Evolutionary conservation across 2,113 vertebrate species (phyloP), one percentile per base, ranked within the genome.

Genomic region (Podarcis raffonei): DNA sequence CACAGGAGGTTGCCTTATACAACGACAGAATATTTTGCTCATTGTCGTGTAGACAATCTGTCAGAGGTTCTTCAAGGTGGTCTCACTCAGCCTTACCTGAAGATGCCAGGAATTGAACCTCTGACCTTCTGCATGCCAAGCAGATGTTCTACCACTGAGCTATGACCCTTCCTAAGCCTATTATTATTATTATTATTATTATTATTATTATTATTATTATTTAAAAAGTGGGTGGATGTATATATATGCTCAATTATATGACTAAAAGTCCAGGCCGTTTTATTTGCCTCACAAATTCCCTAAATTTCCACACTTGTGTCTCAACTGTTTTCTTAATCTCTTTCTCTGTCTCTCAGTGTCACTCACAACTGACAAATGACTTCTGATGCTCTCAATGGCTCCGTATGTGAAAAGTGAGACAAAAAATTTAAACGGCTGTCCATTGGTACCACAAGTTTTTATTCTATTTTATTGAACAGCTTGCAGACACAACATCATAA

Each of bases 281-380:
- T 32, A 7, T 37, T 27, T 65, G 57, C 13, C 57, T 85, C 35
- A 25, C 39, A 62, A 37, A 25, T 9, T 2, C 22, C 35, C 25
- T 65, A 62, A 37, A 25, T 6, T 2, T 27, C 16, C 2, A 7
- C 4, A 0, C 12, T 59, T 15, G 1, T 22, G 15, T 59, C 6
- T 22, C 0, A 0, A 2, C n/a, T 72, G 3, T 62, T 62, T 62
- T 53, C 48, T 53, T 12, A 53, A 62, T 62, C 59, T 62, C 59
- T 62, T 62, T 20, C 15, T 42, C 1, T 8, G 25, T 83, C 30
- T 42, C 25, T 1, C 11, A 1, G 30, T 35, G 53, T 12, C 0
- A 23, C 1, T 37, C 37, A 2, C 48, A 1, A 1, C 27, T n/a
- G 81, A 22, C 76, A 15, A n/a, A 3, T 0, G 7, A 23, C 18